Percentiles rank a stretch among this genome's conserved stretches.
Conservation (phyloP, 2,797 vertebrate species). For the Distichodus sexfasciatus region DNA sequence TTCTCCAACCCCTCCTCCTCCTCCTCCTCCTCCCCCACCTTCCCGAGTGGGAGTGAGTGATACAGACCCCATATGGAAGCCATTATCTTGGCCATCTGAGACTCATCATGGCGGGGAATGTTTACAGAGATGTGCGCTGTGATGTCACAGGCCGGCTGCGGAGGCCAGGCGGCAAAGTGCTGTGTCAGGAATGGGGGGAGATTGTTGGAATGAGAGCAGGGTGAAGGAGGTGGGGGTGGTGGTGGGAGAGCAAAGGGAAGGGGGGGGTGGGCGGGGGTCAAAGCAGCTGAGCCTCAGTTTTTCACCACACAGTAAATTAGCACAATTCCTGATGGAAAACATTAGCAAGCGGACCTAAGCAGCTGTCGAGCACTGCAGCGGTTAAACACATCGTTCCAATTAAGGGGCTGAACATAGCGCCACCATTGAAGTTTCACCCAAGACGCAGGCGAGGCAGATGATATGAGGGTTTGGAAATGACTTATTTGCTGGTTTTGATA, state of each 20-base stretch:
- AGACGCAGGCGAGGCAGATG: conserved; percentile 38
- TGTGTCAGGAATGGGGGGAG: conserved; percentile 41
- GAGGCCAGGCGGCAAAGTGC: conserved; percentile 44
- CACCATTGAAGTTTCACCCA: conserved; percentile 44
- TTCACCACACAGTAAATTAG: conserved; percentile 49
- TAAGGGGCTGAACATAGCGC: conserved; percentile 36
- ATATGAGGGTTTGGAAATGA: conserved; percentile 36
- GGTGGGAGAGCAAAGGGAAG: neutral
- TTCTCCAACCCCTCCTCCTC: too few species aligned
- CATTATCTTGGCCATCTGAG: conserved; percentile 46
- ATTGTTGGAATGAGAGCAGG: neutral
- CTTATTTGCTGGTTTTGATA: conserved; percentile 35
- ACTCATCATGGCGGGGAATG: conserved; percentile 49
- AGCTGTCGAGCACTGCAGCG: conserved; percentile 19
- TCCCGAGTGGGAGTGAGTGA: conserved; percentile 28
- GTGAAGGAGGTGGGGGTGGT: neutral
- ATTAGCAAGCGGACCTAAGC: conserved; percentile 40
- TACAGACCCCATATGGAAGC: conserved; percentile 48
- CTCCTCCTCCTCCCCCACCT: conserved; percentile 11
- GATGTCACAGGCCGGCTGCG: conserved; percentile 46
- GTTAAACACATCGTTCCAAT: conserved; percentile 41
- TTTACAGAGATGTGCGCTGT: conserved; percentile 50
- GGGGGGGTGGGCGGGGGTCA: neutral
- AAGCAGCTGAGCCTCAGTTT: conserved; percentile 45
- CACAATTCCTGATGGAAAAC: conserved; percentile 44